Percentiles rank a stretch among this genome's conserved stretches.
Evolutionary conservation across 2,888 invertebrate species (phyloP).

Genomic region (Orgyia antiqua): DNA sequence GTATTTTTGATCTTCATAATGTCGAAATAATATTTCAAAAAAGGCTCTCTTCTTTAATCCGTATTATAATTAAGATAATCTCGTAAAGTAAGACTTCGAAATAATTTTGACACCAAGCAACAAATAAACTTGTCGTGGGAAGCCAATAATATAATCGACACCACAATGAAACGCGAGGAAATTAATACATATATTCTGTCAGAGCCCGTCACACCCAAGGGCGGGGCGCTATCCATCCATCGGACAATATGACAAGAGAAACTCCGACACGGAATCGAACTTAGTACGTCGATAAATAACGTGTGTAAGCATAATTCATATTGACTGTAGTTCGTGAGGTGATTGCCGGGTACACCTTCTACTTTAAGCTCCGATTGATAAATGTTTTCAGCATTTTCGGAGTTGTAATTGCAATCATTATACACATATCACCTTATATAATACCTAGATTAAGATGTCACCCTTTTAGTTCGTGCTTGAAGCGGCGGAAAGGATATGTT

Average conservation of each 20-base stretch:
- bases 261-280: constrained; percentile 44
- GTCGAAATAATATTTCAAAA: too few species aligned
- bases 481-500: too few species aligned
- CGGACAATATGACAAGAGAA: constrained; percentile 48
- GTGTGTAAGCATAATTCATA: constrained; percentile 50
- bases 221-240: constrained; percentile 33
- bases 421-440: too few species aligned
- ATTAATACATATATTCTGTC: constrained; percentile 20
- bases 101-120: too few species aligned
- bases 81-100: too few species aligned
- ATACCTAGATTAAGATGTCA: too few species aligned
- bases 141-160: constrained; percentile 1
- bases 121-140: too few species aligned
- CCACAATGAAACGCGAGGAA: constrained; percentile 11
- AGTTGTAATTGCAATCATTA: too few species aligned
- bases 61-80: too few species aligned
- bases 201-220: constrained; percentile 16
- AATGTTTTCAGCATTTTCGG: neutral
- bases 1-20: too few species aligned
- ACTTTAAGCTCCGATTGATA: neutral
- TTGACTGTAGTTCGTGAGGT: constrained; percentile 10
- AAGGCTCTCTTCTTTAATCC: too few species aligned
- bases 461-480: too few species aligned
- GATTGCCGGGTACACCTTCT: neutral
- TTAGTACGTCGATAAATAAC: constrained; percentile 51